Conservation (phyloP, 2,888 invertebrate species). For the Mythimna loreyi region DNA sequence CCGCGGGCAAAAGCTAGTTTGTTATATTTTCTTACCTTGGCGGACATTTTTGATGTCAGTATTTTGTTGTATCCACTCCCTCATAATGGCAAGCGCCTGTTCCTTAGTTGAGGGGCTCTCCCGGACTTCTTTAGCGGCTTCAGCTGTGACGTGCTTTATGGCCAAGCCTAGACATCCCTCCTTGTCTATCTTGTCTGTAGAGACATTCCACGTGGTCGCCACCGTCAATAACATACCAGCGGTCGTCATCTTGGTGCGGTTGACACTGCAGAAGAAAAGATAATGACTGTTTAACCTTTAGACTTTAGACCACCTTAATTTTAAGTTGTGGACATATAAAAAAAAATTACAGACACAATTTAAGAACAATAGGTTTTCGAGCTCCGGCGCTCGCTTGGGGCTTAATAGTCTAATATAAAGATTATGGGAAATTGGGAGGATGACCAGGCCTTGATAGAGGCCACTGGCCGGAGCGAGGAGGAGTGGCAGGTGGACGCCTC, state of each 20-base stretch:
- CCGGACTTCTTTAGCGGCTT: conserved; percentile 93
- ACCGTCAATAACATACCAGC: conserved; percentile 84
- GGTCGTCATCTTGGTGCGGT: conserved; percentile 79
- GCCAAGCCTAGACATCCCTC: conserved; percentile 71
- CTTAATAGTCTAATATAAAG: too few relatives aligned
- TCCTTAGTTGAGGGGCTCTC: conserved; percentile 92
- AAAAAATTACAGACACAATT: too few relatives aligned
- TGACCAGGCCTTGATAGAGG: too few relatives aligned
- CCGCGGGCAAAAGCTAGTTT: too few relatives aligned
- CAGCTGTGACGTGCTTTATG: conserved; percentile 75
- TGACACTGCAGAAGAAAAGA: conserved; percentile 28
- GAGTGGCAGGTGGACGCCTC: too few relatives aligned
- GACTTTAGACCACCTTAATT: too few relatives aligned
- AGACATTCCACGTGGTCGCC: conserved; percentile 80
- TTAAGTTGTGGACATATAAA: too few relatives aligned
- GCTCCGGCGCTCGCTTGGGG: too few relatives aligned
- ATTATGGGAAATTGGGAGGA: too few relatives aligned
- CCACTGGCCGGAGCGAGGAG: too few relatives aligned
- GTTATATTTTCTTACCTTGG: conserved; percentile 84
- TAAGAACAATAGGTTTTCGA: too few relatives aligned
- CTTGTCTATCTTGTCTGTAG: conserved; percentile 79
- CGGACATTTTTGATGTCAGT: conserved; percentile 93
- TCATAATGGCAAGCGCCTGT: conserved; percentile 92
- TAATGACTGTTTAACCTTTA: not conserved
- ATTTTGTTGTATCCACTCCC: conserved; percentile 93